Conservation (phyloP, 2,113 vertebrate genomes). For the Elephas maximus region DNA sequence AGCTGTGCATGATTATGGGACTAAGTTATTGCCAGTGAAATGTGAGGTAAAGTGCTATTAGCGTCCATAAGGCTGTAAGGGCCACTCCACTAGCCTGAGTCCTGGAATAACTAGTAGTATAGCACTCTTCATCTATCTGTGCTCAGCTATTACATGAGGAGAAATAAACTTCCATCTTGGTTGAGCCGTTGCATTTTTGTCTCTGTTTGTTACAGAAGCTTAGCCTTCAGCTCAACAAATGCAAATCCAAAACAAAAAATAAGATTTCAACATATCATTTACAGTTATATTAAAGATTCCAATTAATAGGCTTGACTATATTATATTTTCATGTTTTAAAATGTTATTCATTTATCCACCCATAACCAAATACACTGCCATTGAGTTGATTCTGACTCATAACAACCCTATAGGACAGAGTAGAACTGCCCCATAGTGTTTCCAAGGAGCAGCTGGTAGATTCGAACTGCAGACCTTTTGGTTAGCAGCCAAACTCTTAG, state of each 20-base stretch:
- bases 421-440: too few species aligned
- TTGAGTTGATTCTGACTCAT: too few species aligned
- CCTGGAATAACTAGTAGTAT: neutral
- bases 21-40: neutral
- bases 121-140: neutral
- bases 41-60: neutral
- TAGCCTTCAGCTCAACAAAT: neutral
- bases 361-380: too few species aligned
- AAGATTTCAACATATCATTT: neutral
- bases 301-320: neutral
- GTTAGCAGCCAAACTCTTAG: neutral
- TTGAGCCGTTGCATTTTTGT: neutral
- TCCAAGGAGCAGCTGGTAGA: too few species aligned
- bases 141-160: neutral
- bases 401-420: too few species aligned
- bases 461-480: too few species aligned
- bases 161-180: neutral
- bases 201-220: neutral
- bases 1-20: neutral
- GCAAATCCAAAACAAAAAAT: neutral
- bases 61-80: neutral
- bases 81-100: neutral
- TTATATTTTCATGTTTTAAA: slow-evolving; percentile 33
- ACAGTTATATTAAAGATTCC: neutral
- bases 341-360: neutral